Evolutionary conservation across 2,113 vertebrate species (phyloP).

Genomic region (Hyperoodon ampullatus): DNA sequence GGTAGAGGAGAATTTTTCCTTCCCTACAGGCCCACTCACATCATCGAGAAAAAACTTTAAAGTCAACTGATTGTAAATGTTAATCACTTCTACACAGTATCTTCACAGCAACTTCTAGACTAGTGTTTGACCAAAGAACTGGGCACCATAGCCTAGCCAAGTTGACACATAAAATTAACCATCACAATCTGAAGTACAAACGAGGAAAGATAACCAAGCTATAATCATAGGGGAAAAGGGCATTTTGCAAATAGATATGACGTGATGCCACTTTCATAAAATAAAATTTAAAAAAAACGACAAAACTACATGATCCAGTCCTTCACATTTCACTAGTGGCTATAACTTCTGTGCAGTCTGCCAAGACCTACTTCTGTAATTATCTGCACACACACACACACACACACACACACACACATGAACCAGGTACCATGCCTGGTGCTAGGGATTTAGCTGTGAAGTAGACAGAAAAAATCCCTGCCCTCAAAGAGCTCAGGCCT

Average conservation of each 20-base stretch:
- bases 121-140: not conserved
- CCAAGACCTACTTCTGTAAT: not conserved
- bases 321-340: not conserved
- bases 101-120: not conserved
- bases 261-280: not conserved
- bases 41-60: not conserved
- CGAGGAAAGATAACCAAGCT: not conserved
- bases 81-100: not conserved
- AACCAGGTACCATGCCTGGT: not conserved
- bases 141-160: not conserved
- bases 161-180: not conserved
- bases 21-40: not conserved
- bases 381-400: not conserved
- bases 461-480: not conserved
- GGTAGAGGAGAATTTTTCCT: not conserved
- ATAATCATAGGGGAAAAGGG: not conserved
- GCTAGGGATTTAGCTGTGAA: not conserved
- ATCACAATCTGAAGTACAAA: not conserved
- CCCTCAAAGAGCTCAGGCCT: not conserved
- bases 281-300: not conserved
- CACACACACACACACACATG: not conserved
- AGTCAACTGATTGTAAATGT: not conserved
- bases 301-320: not conserved
- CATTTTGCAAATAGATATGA: not conserved
- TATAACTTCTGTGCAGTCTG: not conserved